phyloP scores from a whole-genome alignment of 2,113 vertebrate species.

The Mormyrus iriodes region DNA sequence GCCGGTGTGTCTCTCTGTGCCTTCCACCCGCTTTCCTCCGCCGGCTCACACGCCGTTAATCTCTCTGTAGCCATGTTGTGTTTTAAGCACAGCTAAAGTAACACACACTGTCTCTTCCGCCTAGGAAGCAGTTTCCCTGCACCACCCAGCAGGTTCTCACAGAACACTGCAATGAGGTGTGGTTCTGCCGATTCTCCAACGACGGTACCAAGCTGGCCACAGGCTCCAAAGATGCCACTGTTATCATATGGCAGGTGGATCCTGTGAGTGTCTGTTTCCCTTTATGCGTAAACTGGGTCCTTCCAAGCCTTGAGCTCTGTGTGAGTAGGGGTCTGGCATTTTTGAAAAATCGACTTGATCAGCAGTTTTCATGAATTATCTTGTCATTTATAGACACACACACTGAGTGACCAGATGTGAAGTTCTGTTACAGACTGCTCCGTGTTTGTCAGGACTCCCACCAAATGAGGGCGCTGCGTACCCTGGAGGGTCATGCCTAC shows the following conservation, averaged over 20 bases:
- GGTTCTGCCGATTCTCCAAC: slow-evolving; percentile 98
- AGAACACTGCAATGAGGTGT: slow-evolving; percentile 96
- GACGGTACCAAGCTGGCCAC: slow-evolving; percentile 95
- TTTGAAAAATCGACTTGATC: neutral
- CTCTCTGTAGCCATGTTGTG: neutral
- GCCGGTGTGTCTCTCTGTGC: slow-evolving; percentile 66
- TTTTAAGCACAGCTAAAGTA: neutral
- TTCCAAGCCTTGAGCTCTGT: neutral
- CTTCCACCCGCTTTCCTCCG: neutral
- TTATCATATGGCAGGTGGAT: slow-evolving; percentile 96
- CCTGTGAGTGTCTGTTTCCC: slow-evolving; percentile 63
- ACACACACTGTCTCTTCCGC: slow-evolving; percentile 8
- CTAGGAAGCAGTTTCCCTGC: slow-evolving; percentile 94
- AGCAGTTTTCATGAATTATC: neutral
- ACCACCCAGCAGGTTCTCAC: slow-evolving; percentile 95
- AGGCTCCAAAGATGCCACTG: slow-evolving; percentile 94
- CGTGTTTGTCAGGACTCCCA: slow-evolving; percentile 74
- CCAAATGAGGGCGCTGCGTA: slow-evolving; percentile 86
- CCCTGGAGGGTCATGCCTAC: slow-evolving; percentile 91
- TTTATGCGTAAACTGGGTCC: neutral
- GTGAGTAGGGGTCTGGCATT: neutral
- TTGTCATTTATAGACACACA: neutral
- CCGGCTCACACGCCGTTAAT: neutral
- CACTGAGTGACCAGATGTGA: neutral
- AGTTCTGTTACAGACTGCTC: neutral